A percentile compares a stretch with the other conserved stretches of the same genome.
Evolutionary conservation across 1,140 invertebrate species (phyloP).

Genomic region (Arion vulgaris): DNA sequence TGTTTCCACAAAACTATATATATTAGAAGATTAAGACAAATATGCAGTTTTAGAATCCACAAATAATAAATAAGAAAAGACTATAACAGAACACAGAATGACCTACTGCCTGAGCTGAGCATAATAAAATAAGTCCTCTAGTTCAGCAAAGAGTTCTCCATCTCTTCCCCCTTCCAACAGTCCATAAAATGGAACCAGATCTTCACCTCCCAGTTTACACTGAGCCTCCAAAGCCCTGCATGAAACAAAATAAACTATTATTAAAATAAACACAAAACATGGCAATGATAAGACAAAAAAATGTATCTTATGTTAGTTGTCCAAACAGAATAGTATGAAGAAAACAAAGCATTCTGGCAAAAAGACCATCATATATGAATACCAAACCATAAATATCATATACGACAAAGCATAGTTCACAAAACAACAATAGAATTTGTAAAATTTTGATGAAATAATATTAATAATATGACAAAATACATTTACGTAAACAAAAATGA

Average conservation of each 20-base stretch:
- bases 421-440: too few relatives aligned
- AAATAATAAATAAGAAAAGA: too few relatives aligned
- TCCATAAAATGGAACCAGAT: conserved; percentile 73
- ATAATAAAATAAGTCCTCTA: conserved; percentile 82
- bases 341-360: background rate
- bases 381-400: too few relatives aligned
- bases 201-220: conserved; percentile 70
- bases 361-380: too few relatives aligned
- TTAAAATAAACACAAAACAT: background rate
- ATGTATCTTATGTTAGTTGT: background rate
- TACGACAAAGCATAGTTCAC: too few relatives aligned
- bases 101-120: conserved; percentile 77
- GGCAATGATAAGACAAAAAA: background rate
- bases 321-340: background rate
- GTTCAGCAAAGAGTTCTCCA: conserved; percentile 80
- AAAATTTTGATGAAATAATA: too few relatives aligned
- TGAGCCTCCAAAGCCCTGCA: conserved; percentile 71
- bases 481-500: too few relatives aligned
- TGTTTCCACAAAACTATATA: too few relatives aligned
- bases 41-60: too few relatives aligned
- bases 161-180: conserved; percentile 72
- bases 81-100: too few relatives aligned
- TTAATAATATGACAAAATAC: too few relatives aligned
- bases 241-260: background rate
- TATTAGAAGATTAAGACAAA: too few relatives aligned